A percentile compares a stretch with the other conserved stretches of the same genome.
These are phyloP conservation scores for Aldabrachelys gigantea DNA, from an alignment of 2,113 vertebrate species.

Conservation along the genomic window DNA sequence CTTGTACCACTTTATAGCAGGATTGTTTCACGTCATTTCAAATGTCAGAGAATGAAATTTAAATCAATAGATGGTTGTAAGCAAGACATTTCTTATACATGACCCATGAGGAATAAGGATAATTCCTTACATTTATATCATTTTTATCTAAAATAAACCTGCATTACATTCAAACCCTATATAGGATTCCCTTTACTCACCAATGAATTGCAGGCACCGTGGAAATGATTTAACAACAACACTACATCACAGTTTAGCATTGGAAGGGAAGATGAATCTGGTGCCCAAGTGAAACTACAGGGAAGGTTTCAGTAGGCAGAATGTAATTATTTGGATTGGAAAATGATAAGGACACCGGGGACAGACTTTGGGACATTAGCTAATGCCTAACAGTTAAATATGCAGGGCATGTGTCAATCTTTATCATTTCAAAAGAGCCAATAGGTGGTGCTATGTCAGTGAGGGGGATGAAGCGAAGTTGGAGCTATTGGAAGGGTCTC, in stretches of 20 bases:
- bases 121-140: not conserved
- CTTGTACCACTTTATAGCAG: fast-evolving
- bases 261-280: too few relatives aligned
- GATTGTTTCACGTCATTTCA: not conserved
- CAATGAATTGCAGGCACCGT: too few relatives aligned
- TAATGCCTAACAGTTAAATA: not conserved
- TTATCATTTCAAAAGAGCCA: too few relatives aligned
- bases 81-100: not conserved
- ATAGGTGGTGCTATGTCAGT: not conserved
- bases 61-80: fast-evolving
- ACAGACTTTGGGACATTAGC: not conserved
- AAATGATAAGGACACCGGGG: too few relatives aligned
- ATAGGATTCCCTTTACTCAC: too few relatives aligned
- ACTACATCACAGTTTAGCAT: too few relatives aligned
- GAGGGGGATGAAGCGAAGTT: not conserved
- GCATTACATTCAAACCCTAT: not conserved
- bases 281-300: too few relatives aligned
- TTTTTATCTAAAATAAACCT: not conserved
- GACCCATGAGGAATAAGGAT: not conserved
- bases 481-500: not conserved
- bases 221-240: too few relatives aligned
- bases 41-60: not conserved
- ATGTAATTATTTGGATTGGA: too few relatives aligned
- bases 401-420: fast-evolving
- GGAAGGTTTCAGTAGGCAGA: too few relatives aligned